Base-by-base conservation (phyloP, 2,113 vertebrate species). In the Antidorcas marsupialis region DNA sequence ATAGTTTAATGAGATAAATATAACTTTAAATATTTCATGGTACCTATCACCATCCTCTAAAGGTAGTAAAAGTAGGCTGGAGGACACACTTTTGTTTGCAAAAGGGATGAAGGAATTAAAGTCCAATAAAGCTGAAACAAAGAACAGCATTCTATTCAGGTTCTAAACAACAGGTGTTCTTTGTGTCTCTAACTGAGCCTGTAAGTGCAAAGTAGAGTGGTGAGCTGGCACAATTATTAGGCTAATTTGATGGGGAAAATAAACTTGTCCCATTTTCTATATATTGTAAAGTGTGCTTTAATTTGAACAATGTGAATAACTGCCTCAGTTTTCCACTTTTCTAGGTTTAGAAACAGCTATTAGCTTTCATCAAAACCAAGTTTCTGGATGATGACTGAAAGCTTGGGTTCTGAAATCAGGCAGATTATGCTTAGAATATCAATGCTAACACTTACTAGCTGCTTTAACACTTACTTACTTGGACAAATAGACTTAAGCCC, bases 11-110 rank as follows among this genome's bases (percentile, higher is more conserved):
- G 39, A n/a, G 71, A 74, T 13, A 98, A 84, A 86, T 36, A n/a
- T 87, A 98, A 91, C 87, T 92, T 96, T 90, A 97, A 97, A 93
- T 94, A 98, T 96, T 98, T 98, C 89, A 86, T 55, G 83, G 21
- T 91, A 87, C 78, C 67, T 33, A 86, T 95, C 97, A 53, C 33
- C 52, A 82, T 64, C 83, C 81, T 95, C 71, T 2, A 9, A 90
- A 86, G 92, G 87, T 86, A 89, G 25, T 60, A 76, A 81, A n/a
- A 92, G 21, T 28, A 85, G n/a, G 7, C 33, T 71, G 67, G 27
- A 89, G 86, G 57, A 55, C 96, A 64, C 6, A 53, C 1, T 23
- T 59, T 2, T 6, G 45, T 64, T 55, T 64, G 52, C 45, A 23
- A 97, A 91, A 91, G 45, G 55, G 12, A 95, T 74, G 16, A 83